Evolutionary conservation across 2,113 vertebrate species (phyloP), one percentile per base, ranked within the genome.

Genomic region (Chrysochloris asiatica): DNA sequence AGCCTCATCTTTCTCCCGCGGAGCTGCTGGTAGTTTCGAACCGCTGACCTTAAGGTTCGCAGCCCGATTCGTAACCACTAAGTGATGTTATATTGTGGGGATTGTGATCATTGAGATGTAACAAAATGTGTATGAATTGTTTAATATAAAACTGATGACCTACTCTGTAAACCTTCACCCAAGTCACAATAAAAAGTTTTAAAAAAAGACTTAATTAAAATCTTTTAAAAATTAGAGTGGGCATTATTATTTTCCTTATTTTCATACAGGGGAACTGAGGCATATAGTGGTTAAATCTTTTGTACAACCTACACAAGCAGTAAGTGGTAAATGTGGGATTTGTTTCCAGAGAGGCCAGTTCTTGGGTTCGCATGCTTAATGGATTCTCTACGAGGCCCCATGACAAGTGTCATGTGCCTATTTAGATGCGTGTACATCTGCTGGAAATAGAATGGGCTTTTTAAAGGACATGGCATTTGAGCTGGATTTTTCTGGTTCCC

Each of bases 211-310:
- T n/a, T n/a, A n/a, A n/a, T n/a, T n/a, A n/a, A n/a, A n/a, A n/a
- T 22, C 56, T 24, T 67, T 72, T 80, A 83, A 56, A 1, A 61
- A 24, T 71, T 36, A 6, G 19, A 69, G 14, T 38, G 36, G 67
- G 41, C 26, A 45, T 71, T 65, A 54, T 83, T 78, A 36, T 65
- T 71, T 17, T 54, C 36, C 86, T 38, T 14, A 83, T 92, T 92
- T 92, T 86, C 59, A 47, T 45, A 56, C 38, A 54, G 33, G 36
- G 24, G 87, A 91, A 77, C 33, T 86, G 61, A 89, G 54, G 26
- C 75, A 71, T 21, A 26, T 5, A 45, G 65, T 65, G 6, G 14
- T 76, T 86, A 67, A 76, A 56, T 67, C 83, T 87, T 77, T 93
- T 86, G 5, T 83, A 9, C 9, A 82, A 75, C 56, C 73, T 75